Percentiles rank a stretch among this genome's conserved stretches.
phyloP scores from a whole-genome alignment of 2,888 invertebrate species.

The Trissolcus brochymenae region DNA sequence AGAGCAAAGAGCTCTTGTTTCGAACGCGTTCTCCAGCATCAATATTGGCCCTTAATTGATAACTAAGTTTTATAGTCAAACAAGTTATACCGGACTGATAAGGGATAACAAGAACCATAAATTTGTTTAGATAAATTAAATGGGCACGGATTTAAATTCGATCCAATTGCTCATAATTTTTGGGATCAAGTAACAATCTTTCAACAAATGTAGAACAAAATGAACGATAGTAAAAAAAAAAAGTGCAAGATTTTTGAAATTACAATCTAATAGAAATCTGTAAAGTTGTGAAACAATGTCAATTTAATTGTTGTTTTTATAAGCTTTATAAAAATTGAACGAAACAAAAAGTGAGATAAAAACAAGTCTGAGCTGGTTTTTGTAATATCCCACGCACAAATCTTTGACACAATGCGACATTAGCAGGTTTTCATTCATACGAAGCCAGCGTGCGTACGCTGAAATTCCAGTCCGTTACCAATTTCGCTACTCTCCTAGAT shows the following conservation, averaged over 20 bases:
- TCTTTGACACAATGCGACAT: conserved; percentile 39
- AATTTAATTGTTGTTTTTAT: no score
- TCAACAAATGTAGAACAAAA: not conserved
- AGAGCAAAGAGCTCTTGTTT: conserved; percentile 23
- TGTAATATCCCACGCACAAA: not conserved
- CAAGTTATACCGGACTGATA: not conserved
- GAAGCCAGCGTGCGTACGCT: conserved; percentile 41
- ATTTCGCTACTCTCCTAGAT: conserved; percentile 44
- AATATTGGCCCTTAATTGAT: conserved; percentile 1
- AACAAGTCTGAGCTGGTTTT: no score
- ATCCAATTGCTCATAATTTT: no score
- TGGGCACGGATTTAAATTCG: not conserved
- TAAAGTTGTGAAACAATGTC: no score
- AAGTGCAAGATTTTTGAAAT: no score
- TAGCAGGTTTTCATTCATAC: conserved; percentile 46
- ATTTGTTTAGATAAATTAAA: conserved; percentile 4
- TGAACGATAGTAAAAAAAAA: not conserved
- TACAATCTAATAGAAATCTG: no score
- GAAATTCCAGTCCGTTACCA: conserved; percentile 47
- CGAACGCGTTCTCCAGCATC: not conserved
- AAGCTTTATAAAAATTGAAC: no score
- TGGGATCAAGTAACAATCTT: no score
- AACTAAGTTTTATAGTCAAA: not conserved
- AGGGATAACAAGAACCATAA: not conserved
- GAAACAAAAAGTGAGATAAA: no score